These are phyloP conservation scores for Mobula birostris DNA, from an alignment of 2,113 vertebrate species.

Conservation along the genomic window DNA sequence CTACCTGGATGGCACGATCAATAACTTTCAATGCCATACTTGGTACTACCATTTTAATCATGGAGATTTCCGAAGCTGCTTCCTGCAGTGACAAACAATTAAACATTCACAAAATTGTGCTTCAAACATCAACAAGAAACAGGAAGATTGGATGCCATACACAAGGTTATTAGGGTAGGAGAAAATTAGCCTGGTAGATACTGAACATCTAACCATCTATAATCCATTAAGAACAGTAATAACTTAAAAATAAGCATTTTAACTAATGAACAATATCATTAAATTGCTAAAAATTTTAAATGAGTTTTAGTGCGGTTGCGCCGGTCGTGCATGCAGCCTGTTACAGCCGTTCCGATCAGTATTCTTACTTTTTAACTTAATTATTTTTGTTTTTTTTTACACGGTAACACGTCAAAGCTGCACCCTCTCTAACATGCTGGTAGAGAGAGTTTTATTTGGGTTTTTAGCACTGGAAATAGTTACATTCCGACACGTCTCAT, in stretches of 20 bases:
- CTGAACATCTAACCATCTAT: neutral
- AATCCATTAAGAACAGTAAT: neutral
- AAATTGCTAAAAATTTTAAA: neutral
- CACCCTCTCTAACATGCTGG: too few species aligned
- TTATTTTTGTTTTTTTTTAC: too few species aligned
- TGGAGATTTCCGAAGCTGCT: slow-evolving; percentile 52
- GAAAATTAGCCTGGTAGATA: neutral
- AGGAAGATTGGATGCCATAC: neutral
- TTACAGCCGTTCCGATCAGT: too few species aligned
- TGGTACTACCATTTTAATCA: slow-evolving; percentile 49
- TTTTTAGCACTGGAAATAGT: too few species aligned
- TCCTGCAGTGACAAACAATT: slow-evolving; percentile 43
- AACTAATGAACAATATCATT: neutral
- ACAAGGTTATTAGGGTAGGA: neutral
- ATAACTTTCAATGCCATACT: slow-evolving; percentile 46
- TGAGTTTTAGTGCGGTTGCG: too few species aligned
- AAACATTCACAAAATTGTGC: neutral
- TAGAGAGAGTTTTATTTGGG: too few species aligned
- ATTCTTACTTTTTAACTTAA: too few species aligned
- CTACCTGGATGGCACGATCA: slow-evolving; percentile 52
- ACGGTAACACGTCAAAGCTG: too few species aligned
- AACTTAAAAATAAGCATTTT: neutral
- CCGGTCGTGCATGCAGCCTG: too few species aligned
- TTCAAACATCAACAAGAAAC: neutral
- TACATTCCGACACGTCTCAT: too few species aligned